phyloP scores from a whole-genome alignment of 2,888 invertebrate species.

The Parnassius smintheus region DNA sequence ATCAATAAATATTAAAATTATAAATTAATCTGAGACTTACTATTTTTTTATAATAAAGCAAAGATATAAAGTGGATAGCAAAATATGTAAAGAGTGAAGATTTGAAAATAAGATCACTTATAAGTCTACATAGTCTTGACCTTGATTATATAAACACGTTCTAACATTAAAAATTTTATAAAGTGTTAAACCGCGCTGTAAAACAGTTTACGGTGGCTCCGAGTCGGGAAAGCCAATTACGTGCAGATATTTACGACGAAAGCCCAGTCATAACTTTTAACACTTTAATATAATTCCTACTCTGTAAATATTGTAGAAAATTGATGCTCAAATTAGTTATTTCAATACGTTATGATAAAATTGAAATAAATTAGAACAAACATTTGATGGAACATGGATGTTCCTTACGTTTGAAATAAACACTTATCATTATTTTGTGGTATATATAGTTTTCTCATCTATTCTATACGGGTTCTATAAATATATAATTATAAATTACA shows the following conservation, averaged over 20 bases:
- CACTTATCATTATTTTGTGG: no score
- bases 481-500: no score
- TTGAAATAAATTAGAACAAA: neutral
- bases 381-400: no score
- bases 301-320: no score
- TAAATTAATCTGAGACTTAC: no score
- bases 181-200: conserved; percentile 65
- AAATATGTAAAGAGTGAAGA: neutral
- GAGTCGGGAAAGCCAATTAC: conserved; percentile 72
- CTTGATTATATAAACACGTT: conserved; percentile 17
- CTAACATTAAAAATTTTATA: conserved; percentile 51
- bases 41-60: no score
- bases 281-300: conserved; percentile 12
- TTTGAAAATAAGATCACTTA: neutral
- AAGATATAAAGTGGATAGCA: no score
- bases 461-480: no score
- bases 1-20: no score
- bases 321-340: no score
- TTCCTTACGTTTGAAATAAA: no score
- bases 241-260: conserved; percentile 67
- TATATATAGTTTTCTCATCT: no score
- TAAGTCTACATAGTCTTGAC: conserved; percentile 9
- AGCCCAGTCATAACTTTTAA: conserved; percentile 53
- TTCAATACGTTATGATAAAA: neutral
- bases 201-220: conserved; percentile 69